phyloP scores from a whole-genome alignment of 1,140 invertebrate genomes.

The Drosophila yakuba region DNA sequence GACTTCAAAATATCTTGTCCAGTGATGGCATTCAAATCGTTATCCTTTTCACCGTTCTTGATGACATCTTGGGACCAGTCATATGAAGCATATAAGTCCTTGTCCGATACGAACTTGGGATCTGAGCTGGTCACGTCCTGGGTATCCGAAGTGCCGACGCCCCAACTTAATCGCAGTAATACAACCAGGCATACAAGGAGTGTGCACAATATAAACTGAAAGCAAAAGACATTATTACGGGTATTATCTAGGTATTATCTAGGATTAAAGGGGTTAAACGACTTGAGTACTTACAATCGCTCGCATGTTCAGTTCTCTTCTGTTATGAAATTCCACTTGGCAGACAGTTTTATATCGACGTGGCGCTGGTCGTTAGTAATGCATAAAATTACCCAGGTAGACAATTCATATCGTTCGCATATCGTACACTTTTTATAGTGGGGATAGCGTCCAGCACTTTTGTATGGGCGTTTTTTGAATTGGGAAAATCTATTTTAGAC shows the following conservation, averaged over 20 bases:
- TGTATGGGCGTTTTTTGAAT: conserved; percentile 30
- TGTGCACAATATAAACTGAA: conserved; percentile 17
- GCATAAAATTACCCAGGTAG: conserved; percentile 61
- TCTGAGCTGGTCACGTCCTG: neutral
- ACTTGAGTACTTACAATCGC: conserved; percentile 55
- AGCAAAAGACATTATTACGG: neutral
- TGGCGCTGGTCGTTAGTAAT: conserved; percentile 42
- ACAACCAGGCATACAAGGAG: conserved; percentile 19
- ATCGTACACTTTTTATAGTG: conserved; percentile 8
- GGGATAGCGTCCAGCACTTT: neutral
- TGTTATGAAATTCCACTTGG: conserved; percentile 24
- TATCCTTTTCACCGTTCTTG: conserved; percentile 11
- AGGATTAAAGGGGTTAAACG: neutral
- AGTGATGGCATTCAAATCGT: conserved; percentile 3
- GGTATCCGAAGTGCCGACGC: neutral
- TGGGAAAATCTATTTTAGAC: conserved; percentile 33
- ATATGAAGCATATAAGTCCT: neutral
- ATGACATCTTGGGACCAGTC: conserved; percentile 4
- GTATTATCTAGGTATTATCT: neutral
- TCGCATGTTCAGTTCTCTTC: conserved; percentile 58
- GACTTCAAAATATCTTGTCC: neutral
- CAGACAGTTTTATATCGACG: conserved; percentile 56
- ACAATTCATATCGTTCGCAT: conserved; percentile 7
- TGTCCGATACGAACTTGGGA: neutral
- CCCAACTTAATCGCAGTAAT: conserved; percentile 16